Conservation (phyloP, 2,113 vertebrate species). For the Gnathonemus longibarbis region DNA sequence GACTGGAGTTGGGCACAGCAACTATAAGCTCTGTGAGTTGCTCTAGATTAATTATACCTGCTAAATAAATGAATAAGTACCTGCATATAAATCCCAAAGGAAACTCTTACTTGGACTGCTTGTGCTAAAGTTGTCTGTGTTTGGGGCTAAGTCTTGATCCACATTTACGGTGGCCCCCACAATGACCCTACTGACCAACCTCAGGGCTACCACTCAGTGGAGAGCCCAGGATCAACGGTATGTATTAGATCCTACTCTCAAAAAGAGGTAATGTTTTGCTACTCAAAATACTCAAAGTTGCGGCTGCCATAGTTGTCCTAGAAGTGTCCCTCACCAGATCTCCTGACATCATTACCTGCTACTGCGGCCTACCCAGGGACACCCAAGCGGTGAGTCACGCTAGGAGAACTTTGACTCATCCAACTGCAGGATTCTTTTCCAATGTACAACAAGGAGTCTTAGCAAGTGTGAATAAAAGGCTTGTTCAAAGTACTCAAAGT, state of each 20-base stretch:
- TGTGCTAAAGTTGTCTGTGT: not conserved
- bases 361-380: not conserved
- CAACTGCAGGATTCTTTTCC: conserved; percentile 23
- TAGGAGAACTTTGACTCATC: conserved; percentile 27
- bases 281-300: not conserved
- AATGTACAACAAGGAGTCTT: conserved; percentile 14
- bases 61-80: not conserved
- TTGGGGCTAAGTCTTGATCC: not conserved
- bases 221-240: not conserved
- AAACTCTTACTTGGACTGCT: not conserved
- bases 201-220: not conserved
- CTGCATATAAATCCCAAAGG: not conserved
- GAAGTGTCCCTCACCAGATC: not conserved
- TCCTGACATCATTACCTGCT: conserved; percentile 1
- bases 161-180: not conserved
- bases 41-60: not conserved
- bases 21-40: not conserved
- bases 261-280: not conserved
- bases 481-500: not conserved
- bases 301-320: not conserved
- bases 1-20: not conserved
- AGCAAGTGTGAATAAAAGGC: conserved; percentile 36
- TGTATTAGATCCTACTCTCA: not conserved
- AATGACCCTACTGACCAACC: not conserved
- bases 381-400: conserved; percentile 23